Conservation (phyloP, 2,797 vertebrate genomes). For the Labroides dimidiatus region DNA sequence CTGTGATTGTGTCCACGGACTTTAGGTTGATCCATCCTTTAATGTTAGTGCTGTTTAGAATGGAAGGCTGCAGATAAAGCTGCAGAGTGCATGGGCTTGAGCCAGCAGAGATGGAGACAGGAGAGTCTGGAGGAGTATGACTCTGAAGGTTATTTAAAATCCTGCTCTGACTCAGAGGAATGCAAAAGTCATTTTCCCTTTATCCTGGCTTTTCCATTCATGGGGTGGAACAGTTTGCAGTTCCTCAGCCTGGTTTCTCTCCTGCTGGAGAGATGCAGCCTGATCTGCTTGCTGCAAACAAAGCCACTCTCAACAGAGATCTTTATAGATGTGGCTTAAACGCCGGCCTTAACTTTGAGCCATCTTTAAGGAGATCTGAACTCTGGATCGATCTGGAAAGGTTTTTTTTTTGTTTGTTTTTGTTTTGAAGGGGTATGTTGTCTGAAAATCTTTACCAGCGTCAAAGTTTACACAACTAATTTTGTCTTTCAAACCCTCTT, state of each 20-base stretch:
- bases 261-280: constrained; percentile 22
- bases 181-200: constrained; percentile 49
- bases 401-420: constrained; percentile 32
- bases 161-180: constrained; percentile 55
- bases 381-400: constrained; percentile 11
- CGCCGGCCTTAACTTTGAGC: constrained; percentile 12
- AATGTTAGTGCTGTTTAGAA: constrained; percentile 64
- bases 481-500: constrained; percentile 24
- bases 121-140: constrained; percentile 46
- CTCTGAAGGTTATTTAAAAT: constrained; percentile 67
- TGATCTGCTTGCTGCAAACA: constrained; percentile 39
- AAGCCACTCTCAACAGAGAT: constrained; percentile 17
- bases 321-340: constrained; percentile 25
- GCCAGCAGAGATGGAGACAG: constrained; percentile 39
- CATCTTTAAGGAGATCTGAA: constrained; percentile 4
- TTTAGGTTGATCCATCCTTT: constrained; percentile 61
- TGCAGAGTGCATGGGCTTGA: constrained; percentile 35
- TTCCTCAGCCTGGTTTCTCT: constrained; percentile 31
- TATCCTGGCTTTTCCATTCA: constrained; percentile 49
- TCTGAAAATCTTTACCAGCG: constrained; percentile 8
- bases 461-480: constrained; percentile 25
- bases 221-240: constrained; percentile 37
- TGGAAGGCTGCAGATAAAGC: constrained; percentile 54
- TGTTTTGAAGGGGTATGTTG: constrained; percentile 5
- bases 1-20: constrained; percentile 57